Base-by-base conservation (phyloP, 1,140 invertebrate genomes). In the Drosophila littoralis region DNA sequence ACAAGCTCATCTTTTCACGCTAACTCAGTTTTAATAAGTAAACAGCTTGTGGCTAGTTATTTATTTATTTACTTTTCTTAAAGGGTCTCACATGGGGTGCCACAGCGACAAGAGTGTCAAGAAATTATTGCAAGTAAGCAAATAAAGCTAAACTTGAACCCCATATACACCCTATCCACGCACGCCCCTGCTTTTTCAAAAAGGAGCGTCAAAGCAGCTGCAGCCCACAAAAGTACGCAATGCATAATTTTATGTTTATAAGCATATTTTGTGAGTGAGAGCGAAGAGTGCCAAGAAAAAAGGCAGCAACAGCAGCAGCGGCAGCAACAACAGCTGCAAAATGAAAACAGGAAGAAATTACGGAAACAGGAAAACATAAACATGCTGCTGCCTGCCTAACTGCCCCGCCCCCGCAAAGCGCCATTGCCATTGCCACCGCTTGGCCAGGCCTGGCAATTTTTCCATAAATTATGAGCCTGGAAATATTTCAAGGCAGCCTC, bases 341-440 rank as follows among this genome's bases (percentile, higher is more conserved):
- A 80, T 48, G 60, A 70, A 77, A 61, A 70, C 80, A 85, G 82
- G 79, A 85, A 86, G 83, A 85, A 88, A 82, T 88, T 88, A 82
- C 79, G 82, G 82, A 85, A 88, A 88, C 83, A 88, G 82, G 79
- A 85, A 82, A 88, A 88, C 83, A 88, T 85, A 85, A 85, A 82
- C 82, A 85, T 82, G 75, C 57, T 82, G 79, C 57, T 68, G 50
- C 28, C 75, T 77, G 70, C 63, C 63, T 69, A 57, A 51, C 65
- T 36, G 48, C 48, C 33, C 40, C 60, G 9, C 12, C 48, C 35
- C 28, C 6, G 7, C 42, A 12, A 28, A n/a, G 0, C 38, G 22
- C 5, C 22, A n/a, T n/a, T n/a, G 22, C 12, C 38, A 7, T 48
- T 57, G 8, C 43, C 36, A 45, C 42, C n/a, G 7, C 13, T 17